Conservation (phyloP, 2,113 vertebrate genomes). For the Genyomyrus donnyi region DNA sequence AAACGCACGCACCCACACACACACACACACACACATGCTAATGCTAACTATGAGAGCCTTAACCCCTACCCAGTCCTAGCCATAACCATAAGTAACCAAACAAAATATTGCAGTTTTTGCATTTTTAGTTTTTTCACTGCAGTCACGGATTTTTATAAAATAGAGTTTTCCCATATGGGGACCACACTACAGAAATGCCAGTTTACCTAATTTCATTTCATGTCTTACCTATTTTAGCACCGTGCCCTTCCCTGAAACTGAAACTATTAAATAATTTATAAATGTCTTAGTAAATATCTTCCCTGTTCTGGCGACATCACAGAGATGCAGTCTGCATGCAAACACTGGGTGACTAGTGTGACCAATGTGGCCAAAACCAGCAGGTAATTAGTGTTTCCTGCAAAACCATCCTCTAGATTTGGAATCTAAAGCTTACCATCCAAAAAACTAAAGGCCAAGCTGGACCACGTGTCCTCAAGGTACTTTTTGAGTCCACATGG, state of each 20-base stretch:
- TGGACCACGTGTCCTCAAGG: neutral
- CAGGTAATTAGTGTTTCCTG: neutral
- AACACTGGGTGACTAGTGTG: neutral
- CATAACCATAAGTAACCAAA: too few relatives aligned
- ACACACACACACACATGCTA: neutral
- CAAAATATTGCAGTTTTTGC: too few relatives aligned
- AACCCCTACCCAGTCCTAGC: too few relatives aligned
- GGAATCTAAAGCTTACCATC: neutral
- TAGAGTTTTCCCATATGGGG: neutral
- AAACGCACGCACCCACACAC: neutral
- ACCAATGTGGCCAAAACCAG: neutral
- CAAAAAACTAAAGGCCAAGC: neutral
- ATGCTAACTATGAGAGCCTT: too few relatives aligned
- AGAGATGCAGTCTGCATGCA: neutral
- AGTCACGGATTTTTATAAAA: too few relatives aligned
- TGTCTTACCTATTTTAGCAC: neutral
- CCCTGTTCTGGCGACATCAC: neutral
- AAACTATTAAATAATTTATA: neutral
- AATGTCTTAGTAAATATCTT: neutral
- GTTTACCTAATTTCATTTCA: neutral
- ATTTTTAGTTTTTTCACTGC: too few relatives aligned
- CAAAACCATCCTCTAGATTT: neutral
- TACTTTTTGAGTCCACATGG: neutral
- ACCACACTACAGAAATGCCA: neutral
- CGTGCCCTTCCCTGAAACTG: neutral